phyloP scores from a whole-genome alignment of 2,113 vertebrate genomes.

The Pygoscelis adeliae region DNA sequence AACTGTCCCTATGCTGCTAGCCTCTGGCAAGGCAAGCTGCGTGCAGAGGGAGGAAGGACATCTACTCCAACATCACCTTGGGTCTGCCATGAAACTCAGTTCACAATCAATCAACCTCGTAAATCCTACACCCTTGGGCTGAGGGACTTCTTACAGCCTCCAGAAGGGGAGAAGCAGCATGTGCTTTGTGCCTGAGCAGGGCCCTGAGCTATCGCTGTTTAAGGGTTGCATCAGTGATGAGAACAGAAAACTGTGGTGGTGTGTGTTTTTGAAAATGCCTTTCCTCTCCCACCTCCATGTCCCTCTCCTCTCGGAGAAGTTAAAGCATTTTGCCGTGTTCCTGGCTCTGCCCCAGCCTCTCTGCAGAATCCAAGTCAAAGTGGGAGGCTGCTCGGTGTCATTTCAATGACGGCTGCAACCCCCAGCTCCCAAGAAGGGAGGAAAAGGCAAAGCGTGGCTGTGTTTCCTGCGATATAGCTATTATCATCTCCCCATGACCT shows the following conservation, averaged over 20 bases:
- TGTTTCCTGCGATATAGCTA: background rate
- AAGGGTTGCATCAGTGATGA: accelerated
- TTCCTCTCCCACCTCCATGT: background rate
- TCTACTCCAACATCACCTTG: background rate
- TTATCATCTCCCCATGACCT: background rate
- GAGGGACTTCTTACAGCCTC: background rate
- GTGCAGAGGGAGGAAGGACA: accelerated
- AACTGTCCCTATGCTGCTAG: background rate
- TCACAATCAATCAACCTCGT: background rate
- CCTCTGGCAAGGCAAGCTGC: background rate
- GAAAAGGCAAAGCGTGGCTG: background rate
- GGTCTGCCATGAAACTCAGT: background rate
- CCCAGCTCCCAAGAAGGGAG: background rate
- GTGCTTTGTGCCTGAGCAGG: accelerated
- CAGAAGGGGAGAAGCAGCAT: background rate
- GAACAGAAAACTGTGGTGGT: accelerated
- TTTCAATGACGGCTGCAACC: accelerated
- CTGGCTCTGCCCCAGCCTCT: background rate
- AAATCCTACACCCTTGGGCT: background rate
- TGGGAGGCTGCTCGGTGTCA: background rate
- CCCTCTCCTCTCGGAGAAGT: accelerated
- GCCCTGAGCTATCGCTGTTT: background rate
- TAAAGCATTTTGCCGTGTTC: accelerated
- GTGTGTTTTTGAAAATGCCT: background rate
- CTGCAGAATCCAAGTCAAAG: background rate